phyloP scores from a whole-genome alignment of 2,113 vertebrate genomes.

The Melanerpes aurifrons region DNA sequence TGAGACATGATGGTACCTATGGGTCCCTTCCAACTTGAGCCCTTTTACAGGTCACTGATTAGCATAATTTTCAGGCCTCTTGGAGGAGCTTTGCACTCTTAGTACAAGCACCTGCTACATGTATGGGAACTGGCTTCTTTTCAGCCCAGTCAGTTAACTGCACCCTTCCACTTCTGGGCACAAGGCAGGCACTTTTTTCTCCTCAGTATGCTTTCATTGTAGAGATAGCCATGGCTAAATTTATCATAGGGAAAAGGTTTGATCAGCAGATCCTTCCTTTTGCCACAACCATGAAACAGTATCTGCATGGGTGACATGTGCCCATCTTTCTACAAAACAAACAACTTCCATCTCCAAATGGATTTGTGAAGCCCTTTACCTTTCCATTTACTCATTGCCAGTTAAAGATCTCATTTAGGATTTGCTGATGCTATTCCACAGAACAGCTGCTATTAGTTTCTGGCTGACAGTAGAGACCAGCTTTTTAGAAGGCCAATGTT shows the following conservation, averaged over 20 bases:
- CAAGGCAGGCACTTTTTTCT: not conserved
- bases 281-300: not conserved
- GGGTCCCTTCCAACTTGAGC: not conserved
- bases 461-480: constrained; percentile 14
- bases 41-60: not conserved
- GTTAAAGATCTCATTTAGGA: not conserved
- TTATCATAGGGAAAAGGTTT: not conserved
- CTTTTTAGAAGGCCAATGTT: constrained; percentile 5
- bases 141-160: not conserved
- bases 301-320: not conserved
- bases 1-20: not conserved
- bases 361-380: not conserved
- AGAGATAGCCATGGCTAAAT: not conserved
- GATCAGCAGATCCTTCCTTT: not conserved
- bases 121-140: not conserved
- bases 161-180: not conserved
- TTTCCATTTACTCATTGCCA: not conserved
- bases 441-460: constrained; percentile 48
- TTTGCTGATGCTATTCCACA: not conserved
- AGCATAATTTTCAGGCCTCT: not conserved
- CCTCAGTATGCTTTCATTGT: not conserved
- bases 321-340: not conserved
- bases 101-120: not conserved
- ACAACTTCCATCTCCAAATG: not conserved
- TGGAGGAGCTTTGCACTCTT: not conserved